Base-by-base conservation (phyloP, 2,797 vertebrate species). In the Lophotriccus pileatus region DNA sequence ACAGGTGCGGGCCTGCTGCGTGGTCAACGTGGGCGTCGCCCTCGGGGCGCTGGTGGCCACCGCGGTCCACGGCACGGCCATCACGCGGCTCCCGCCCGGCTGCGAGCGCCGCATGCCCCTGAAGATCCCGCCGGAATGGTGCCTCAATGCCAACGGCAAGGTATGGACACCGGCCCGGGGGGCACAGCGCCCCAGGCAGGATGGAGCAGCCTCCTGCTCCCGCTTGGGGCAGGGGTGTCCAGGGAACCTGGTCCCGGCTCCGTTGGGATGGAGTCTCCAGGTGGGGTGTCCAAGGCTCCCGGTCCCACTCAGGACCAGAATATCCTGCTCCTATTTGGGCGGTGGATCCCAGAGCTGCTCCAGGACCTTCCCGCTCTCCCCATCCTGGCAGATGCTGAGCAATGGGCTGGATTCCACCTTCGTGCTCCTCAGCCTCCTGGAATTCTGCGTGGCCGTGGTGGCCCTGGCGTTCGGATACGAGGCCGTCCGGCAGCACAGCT, bases 1-100 rank as follows among this genome's bases (percentile, higher is more conserved):
- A 3, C 78, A 97, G 97, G 91, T 93, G 37, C 91, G 87, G 84
- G 12, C 16, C 23, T 94, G 95, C 81, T 95, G 87, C 1, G 2
- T 87, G 10, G 4, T 86, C 84, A 96, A 63, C 1, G 2, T 7
- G 9, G 74, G 41, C 3, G 12, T 97, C 3, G 11, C 81, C 23
- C 64, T 94, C 41, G 76, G 82, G 76, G 76, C 94, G 0, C 22
- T 97, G 93, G 58, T 68, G 73, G 94, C 96, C 46, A 16, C 53
- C 0, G 34, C 83, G 1, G 2, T 97, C n/a, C 94, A 97, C 1
- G 9, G 79, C 58, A 20, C 3, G 1, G 95, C 95, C 80, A 93
- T 97, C 81, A 15, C 28, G 2, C 47, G 1, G 0, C 0, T 4
- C 10, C 0, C 9, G 5, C 85, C 95, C 0, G 50, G 58, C 85